These are phyloP conservation scores for Amphiduros pacificus DNA, from an alignment of 2,888 invertebrate genomes.

Conservation along the genomic window DNA sequence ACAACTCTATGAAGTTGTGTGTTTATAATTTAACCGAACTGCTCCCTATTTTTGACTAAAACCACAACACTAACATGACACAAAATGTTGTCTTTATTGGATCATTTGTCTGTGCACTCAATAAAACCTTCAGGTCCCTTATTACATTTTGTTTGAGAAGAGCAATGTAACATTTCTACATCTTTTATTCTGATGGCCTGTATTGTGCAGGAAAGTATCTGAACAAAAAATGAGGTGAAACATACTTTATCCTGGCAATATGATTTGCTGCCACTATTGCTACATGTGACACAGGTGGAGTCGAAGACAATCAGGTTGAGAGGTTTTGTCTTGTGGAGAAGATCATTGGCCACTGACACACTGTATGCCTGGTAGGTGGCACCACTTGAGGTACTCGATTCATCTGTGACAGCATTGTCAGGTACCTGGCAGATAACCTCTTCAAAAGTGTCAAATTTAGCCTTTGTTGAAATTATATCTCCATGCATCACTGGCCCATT, in stretches of 20 bases:
- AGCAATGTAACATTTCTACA: no score
- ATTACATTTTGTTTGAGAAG: no score
- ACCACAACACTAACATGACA: no score
- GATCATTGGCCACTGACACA: background rate
- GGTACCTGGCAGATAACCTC: slow-evolving; percentile 24
- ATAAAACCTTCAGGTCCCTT: no score
- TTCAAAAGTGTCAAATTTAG: slow-evolving; percentile 23
- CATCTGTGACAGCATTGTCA: background rate
- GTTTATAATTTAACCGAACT: no score
- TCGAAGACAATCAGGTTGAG: slow-evolving; percentile 1
- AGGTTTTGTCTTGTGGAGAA: background rate
- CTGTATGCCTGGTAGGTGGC: background rate
- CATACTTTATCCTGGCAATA: background rate
- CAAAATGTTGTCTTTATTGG: no score
- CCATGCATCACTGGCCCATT: no score
- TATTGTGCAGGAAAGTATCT: no score
- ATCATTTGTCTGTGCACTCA: no score
- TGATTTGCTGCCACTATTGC: background rate
- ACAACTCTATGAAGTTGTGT: background rate
- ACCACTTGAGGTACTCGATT: background rate
- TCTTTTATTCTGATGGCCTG: no score
- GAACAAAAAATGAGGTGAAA: no score
- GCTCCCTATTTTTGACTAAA: no score
- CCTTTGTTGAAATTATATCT: background rate
- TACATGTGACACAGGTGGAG: slow-evolving; percentile 1